Evolutionary conservation across 1,140 invertebrate species (phyloP).

Genomic region (Pristionchus pacificus): DNA sequence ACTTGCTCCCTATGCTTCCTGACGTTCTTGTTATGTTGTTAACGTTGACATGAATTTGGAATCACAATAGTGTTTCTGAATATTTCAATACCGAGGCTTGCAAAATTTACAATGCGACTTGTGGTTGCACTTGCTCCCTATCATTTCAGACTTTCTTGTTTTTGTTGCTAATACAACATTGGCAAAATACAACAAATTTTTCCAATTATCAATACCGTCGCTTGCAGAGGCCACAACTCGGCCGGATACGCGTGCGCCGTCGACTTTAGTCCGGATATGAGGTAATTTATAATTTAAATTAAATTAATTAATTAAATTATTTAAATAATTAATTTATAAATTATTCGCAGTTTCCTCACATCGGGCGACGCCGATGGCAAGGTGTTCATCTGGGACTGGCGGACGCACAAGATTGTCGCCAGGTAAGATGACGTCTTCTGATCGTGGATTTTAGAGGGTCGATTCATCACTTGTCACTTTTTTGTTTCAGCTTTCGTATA

Average conservation of each 20-base stretch:
- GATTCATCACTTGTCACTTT: background rate
- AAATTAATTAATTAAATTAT: background rate
- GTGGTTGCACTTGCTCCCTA: too few species aligned
- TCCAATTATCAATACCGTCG: too few species aligned
- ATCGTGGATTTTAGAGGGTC: background rate
- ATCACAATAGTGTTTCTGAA: too few species aligned
- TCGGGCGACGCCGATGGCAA: conserved; percentile 99
- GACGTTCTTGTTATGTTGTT: too few species aligned
- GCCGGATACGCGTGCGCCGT: conserved; percentile 92
- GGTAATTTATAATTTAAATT: conserved; percentile 62
- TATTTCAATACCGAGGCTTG: too few species aligned
- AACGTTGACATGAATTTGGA: too few species aligned
- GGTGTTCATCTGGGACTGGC: conserved; percentile 99
- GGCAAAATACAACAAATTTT: too few species aligned
- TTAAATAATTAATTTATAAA: background rate
- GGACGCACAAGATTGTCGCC: conserved; percentile 76
- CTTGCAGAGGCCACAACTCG: conserved; percentile 87
- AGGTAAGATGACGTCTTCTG: conserved; percentile 67
- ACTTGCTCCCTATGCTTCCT: too few species aligned
- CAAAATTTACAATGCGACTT: too few species aligned
- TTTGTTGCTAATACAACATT: too few species aligned
- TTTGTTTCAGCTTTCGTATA: too few species aligned
- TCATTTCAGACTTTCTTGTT: too few species aligned
- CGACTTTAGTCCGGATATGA: conserved; percentile 98
- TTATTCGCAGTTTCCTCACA: conserved; percentile 75